phyloP scores from a whole-genome alignment of 2,113 vertebrate species.

The Pachypanchax playfairii region DNA sequence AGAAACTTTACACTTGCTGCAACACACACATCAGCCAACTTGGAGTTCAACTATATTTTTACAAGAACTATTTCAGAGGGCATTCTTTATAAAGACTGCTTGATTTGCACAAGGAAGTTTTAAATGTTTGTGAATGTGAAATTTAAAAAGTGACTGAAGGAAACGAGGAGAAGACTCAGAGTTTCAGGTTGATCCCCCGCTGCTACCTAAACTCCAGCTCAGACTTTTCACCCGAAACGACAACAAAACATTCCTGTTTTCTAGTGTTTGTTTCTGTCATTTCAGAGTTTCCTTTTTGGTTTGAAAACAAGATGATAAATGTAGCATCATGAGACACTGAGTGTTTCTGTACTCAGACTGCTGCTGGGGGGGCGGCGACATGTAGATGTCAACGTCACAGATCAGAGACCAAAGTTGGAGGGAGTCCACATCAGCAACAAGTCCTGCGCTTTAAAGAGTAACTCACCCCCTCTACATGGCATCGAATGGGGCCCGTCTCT shows the following conservation, averaged over 20 bases:
- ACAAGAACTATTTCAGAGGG: constrained; percentile 85
- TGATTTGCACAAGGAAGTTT: constrained; percentile 99
- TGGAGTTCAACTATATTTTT: constrained; percentile 80
- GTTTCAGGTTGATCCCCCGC: constrained; percentile 82
- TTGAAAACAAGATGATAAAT: too few relatives aligned
- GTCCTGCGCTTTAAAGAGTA: too few relatives aligned
- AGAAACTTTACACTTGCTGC: constrained; percentile 71
- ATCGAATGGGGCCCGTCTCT: too few relatives aligned
- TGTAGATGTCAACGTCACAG: constrained; percentile 41
- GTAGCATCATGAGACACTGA: too few relatives aligned
- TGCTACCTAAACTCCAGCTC: constrained; percentile 86
- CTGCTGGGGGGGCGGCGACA: too few relatives aligned
- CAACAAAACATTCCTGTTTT: neutral
- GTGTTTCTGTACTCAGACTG: too few relatives aligned
- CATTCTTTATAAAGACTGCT: constrained; percentile 99
- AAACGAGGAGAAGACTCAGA: constrained; percentile 67
- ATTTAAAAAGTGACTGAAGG: constrained; percentile 36
- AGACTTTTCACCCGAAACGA: neutral
- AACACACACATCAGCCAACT: constrained; percentile 77
- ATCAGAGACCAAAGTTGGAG: constrained; percentile 72
- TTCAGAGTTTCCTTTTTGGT: too few relatives aligned
- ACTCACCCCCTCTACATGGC: too few relatives aligned
- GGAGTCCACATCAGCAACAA: too few relatives aligned
- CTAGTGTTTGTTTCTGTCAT: too few relatives aligned
- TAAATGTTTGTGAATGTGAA: constrained; percentile 96